Evolutionary conservation across 2,888 invertebrate genomes (phyloP).

Genomic region (Oscheius sp.): DNA sequence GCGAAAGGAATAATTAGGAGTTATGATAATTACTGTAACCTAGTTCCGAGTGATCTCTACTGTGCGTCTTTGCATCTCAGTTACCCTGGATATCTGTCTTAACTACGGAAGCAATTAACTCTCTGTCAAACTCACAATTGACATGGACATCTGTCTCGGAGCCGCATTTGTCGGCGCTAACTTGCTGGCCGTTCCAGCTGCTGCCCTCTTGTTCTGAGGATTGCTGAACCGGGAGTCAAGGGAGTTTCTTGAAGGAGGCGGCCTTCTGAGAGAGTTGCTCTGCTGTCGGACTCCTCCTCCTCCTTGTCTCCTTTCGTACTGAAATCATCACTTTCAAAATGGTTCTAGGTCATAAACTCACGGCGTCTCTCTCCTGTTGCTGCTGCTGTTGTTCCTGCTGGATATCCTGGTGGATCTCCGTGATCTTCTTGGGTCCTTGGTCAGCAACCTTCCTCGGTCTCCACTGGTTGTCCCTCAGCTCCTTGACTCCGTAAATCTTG

Average conservation of each 20-base stretch:
- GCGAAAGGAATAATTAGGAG: too few relatives aligned
- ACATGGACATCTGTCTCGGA: conserved; percentile 27
- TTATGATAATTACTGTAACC: too few relatives aligned
- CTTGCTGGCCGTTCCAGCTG: conserved; percentile 28
- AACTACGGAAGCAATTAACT: too few relatives aligned
- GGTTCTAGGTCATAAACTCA: conserved; percentile 4
- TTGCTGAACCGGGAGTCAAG: conserved; percentile 42
- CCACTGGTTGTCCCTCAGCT: conserved; percentile 54
- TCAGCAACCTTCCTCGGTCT: conserved; percentile 51
- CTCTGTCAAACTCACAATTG: conserved; percentile 18
- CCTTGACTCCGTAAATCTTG: conserved; percentile 59
- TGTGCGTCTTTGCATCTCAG: too few relatives aligned
- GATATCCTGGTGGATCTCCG: conserved; percentile 59
- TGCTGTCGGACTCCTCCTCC: conserved; percentile 19
- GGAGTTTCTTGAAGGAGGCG: conserved; percentile 43
- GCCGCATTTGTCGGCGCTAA: not conserved
- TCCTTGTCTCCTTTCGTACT: conserved; percentile 33
- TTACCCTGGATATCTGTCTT: too few relatives aligned
- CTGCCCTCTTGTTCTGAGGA: conserved; percentile 37
- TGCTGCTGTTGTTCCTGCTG: conserved; percentile 54
- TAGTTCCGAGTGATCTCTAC: too few relatives aligned
- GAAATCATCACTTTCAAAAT: not conserved
- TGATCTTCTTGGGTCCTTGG: conserved; percentile 60
- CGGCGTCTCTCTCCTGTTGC: conserved; percentile 46
- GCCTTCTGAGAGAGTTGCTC: conserved; percentile 34